Percentiles rank a stretch among this genome's conserved stretches.
phyloP scores from a whole-genome alignment of 2,888 invertebrate genomes.

The Pecten maximus region DNA sequence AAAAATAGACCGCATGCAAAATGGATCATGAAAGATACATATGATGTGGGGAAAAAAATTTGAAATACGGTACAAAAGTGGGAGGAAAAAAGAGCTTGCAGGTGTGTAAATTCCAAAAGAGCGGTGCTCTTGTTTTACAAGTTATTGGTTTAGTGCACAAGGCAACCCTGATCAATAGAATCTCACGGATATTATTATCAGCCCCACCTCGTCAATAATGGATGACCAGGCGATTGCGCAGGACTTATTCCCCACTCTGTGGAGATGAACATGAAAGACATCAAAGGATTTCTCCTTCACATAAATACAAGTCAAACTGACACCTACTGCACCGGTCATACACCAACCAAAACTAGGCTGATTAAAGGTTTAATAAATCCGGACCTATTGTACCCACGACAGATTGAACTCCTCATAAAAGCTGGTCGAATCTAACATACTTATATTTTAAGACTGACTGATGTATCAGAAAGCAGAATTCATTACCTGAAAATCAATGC shows the following conservation, averaged over 20 bases:
- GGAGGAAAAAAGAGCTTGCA: not conserved
- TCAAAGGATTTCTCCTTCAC: not conserved
- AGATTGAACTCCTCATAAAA: not conserved
- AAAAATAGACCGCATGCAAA: slow-evolving; percentile 26
- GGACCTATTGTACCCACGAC: not conserved
- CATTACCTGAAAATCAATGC: not conserved
- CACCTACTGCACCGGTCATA: not conserved
- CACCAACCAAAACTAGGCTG: not conserved
- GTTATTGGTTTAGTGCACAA: slow-evolving; percentile 22
- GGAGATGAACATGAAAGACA: not conserved
- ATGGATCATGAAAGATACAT: slow-evolving; percentile 30
- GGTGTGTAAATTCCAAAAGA: slow-evolving; percentile 27
- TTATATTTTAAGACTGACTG: not conserved
- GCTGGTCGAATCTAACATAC: not conserved
- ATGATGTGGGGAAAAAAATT: not conserved
- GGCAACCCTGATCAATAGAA: not conserved
- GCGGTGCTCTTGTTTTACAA: not conserved
- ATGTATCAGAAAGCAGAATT: not conserved
- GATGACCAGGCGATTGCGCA: slow-evolving; percentile 1
- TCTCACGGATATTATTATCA: slow-evolving; percentile 33
- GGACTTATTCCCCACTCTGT: slow-evolving; percentile 8
- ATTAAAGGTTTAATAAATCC: not conserved
- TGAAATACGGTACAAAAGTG: slow-evolving; percentile 19
- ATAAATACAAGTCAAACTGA: not conserved
- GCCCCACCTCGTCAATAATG: slow-evolving; percentile 9